A percentile compares a stretch with the other conserved stretches of the same genome.
These are phyloP conservation scores for Neogobius melanostomus DNA, from an alignment of 2,113 vertebrate species.

Conservation along the genomic window DNA sequence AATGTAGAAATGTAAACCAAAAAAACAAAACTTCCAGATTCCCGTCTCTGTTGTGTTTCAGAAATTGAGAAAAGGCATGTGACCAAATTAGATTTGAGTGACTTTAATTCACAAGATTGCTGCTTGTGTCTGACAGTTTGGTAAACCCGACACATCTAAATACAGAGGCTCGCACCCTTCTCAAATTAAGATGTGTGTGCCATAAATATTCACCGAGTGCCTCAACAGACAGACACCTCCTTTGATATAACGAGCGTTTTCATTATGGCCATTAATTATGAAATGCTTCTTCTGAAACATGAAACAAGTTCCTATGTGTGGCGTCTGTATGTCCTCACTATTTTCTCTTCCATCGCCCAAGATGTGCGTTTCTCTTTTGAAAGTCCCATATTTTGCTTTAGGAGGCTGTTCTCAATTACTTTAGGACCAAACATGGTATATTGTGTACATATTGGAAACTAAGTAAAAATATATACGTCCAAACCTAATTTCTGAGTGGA, in stretches of 20 bases:
- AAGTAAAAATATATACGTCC: too few relatives aligned
- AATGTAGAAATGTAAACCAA: too few relatives aligned
- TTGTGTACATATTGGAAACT: too few relatives aligned
- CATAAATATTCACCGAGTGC: conserved; percentile 21
- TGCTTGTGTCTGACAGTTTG: conserved; percentile 37
- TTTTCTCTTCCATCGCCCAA: not conserved
- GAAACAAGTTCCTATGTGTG: not conserved
- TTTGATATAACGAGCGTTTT: not conserved
- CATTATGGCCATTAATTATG: conserved; percentile 4
- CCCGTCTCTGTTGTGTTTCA: not conserved
- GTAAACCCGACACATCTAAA: conserved; percentile 30
- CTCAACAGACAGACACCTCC: conserved; percentile 4
- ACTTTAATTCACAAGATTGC: conserved; percentile 31
- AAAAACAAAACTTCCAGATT: too few relatives aligned
- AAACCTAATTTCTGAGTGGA: too few relatives aligned
- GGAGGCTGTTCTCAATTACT: too few relatives aligned
- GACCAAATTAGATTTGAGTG: conserved; percentile 41
- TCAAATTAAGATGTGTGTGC: conserved; percentile 20
- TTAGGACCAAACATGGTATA: too few relatives aligned
- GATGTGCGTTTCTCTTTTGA: too few relatives aligned
- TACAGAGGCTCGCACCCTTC: conserved; percentile 26
- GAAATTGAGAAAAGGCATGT: conserved; percentile 15
- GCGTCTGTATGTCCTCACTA: not conserved
- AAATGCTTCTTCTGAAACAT: not conserved
- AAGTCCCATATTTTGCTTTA: too few relatives aligned